phyloP scores from a whole-genome alignment of 2,113 vertebrate genomes.

The Pseudolaguvia tuberculata region DNA sequence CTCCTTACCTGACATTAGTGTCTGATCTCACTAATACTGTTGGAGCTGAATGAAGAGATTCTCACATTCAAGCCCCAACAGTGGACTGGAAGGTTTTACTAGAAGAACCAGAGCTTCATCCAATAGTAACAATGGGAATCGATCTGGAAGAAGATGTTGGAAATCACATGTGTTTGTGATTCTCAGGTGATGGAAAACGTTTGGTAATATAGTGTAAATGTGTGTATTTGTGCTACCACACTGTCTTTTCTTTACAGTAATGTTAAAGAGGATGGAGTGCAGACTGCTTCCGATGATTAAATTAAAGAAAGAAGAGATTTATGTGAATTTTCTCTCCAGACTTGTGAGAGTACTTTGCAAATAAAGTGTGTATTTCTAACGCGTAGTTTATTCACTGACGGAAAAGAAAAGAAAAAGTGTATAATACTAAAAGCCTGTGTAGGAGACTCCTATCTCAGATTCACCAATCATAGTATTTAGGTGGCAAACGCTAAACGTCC shows the following conservation, averaged over 20 bases:
- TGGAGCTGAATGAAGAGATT: too few species aligned
- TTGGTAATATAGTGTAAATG: too few species aligned
- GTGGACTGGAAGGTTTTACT: too few species aligned
- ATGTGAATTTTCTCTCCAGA: neutral
- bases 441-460: slow-evolving; percentile 22
- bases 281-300: neutral
- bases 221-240: neutral
- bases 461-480: slow-evolving; percentile 23
- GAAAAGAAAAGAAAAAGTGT: slow-evolving; percentile 19
- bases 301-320: slow-evolving; percentile 18
- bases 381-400: slow-evolving; percentile 5
- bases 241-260: neutral
- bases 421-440: slow-evolving; percentile 20
- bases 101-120: too few species aligned
- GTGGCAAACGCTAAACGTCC: slow-evolving; percentile 1
- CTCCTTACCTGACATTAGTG: too few species aligned
- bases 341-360: neutral
- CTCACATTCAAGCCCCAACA: too few species aligned
- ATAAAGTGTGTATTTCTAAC: slow-evolving; percentile 17
- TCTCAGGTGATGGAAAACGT: too few species aligned
- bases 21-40: too few species aligned
- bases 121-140: too few species aligned
- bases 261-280: neutral
- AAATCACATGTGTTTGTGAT: too few species aligned
- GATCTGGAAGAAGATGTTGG: too few species aligned